Conservation (phyloP, 2,888 invertebrate species). For the Hanleya hanleyi region DNA sequence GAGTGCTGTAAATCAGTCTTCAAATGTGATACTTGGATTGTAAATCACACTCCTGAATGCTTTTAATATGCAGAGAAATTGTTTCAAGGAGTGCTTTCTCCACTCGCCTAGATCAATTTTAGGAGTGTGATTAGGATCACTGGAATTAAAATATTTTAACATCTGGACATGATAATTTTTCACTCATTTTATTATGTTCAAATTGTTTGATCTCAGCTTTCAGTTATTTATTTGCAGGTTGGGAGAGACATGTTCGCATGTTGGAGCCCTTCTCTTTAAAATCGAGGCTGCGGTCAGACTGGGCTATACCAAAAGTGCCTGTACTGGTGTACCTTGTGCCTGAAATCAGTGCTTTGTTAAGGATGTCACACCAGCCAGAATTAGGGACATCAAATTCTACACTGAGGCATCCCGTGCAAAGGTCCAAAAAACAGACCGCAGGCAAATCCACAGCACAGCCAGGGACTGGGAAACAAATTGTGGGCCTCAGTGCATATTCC, state of each 20-base stretch:
- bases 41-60: too few relatives aligned
- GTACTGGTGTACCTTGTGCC: slow-evolving; percentile 24
- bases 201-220: not conserved
- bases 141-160: too few relatives aligned
- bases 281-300: slow-evolving; percentile 35
- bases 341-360: slow-evolving; percentile 31
- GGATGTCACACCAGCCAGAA: slow-evolving; percentile 14
- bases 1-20: too few relatives aligned
- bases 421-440: not conserved
- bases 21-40: too few relatives aligned
- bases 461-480: not conserved
- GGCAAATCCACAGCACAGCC: not conserved
- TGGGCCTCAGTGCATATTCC: not conserved
- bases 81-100: too few relatives aligned
- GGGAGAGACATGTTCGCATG: slow-evolving; percentile 31
- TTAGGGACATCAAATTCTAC: slow-evolving; percentile 18
- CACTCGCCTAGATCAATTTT: too few relatives aligned
- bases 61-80: too few relatives aligned
- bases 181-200: not conserved
- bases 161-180: too few relatives aligned
- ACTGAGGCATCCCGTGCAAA: not conserved
- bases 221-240: slow-evolving; percentile 20
- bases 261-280: slow-evolving; percentile 31
- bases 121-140: too few relatives aligned
- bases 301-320: slow-evolving; percentile 26